Evolutionary conservation across 64 coral and sea anemone species (phyloP).

Genomic region (Cladopsammia gracilis): DNA sequence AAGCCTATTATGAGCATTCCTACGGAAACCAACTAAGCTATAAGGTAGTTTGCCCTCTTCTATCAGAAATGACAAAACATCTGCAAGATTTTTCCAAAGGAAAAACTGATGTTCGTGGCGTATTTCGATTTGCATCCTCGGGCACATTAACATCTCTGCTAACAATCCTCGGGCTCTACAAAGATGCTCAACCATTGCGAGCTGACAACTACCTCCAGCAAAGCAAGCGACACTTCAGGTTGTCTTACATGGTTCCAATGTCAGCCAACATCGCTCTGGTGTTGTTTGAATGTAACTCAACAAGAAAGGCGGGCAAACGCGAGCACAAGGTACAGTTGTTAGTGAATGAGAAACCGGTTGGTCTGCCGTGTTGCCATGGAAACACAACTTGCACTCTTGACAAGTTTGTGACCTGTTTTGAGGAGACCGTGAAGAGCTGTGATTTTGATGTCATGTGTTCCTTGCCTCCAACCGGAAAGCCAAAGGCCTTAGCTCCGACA

Average conservation of each 20-base stretch:
- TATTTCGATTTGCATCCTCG: constrained; percentile 73
- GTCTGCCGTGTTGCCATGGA: constrained; percentile 67
- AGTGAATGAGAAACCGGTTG: constrained; percentile 50
- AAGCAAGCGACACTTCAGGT: constrained; percentile 38
- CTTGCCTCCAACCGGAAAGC: neutral
- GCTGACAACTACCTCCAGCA: constrained; percentile 55
- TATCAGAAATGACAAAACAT: constrained; percentile 64
- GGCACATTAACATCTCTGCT: constrained; percentile 45
- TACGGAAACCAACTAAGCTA: constrained; percentile 76
- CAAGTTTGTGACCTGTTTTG: constrained; percentile 67
- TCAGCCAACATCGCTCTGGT: constrained; percentile 86
- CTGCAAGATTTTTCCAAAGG: constrained; percentile 45
- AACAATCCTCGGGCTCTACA: constrained; percentile 66
- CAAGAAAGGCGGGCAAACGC: neutral
- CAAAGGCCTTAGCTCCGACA: neutral
- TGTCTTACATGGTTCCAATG: constrained; percentile 51
- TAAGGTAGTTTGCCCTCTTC: constrained; percentile 75
- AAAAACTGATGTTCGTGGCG: constrained; percentile 48
- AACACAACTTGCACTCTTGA: constrained; percentile 43
- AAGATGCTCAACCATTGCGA: constrained; percentile 33
- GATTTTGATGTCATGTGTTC: constrained; percentile 70
- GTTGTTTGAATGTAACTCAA: constrained; percentile 54
- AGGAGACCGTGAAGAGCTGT: constrained; percentile 45
- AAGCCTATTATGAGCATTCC: constrained; percentile 64
- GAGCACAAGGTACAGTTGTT: constrained; percentile 71